Evolutionary conservation across 2,797 vertebrate species (phyloP).

Genomic region (Pteronotus mesoamericanus): DNA sequence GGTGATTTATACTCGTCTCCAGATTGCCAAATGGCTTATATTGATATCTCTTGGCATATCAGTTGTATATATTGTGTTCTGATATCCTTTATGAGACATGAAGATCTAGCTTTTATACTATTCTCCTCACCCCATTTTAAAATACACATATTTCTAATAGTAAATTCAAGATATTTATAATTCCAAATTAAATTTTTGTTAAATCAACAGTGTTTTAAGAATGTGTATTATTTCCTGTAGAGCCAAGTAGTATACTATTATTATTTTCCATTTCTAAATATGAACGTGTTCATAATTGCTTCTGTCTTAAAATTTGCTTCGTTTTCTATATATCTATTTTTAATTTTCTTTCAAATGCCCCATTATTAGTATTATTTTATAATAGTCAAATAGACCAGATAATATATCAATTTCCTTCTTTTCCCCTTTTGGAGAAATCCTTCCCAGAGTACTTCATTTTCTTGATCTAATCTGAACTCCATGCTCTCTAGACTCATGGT

Average conservation of each 20-base stretch:
- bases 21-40: not conserved
- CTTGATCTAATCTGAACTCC: not conserved
- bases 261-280: not conserved
- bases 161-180: not conserved
- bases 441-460: not conserved
- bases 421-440: not conserved
- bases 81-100: not conserved
- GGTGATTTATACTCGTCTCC: not conserved
- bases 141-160: not conserved
- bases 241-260: not conserved
- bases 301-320: not conserved
- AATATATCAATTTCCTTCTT: not conserved
- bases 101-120: not conserved
- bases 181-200: not conserved
- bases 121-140: not conserved
- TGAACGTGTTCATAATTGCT: not conserved
- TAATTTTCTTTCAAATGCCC: not conserved
- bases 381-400: not conserved
- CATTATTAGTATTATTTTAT: not conserved
- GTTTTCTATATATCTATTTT: not conserved
- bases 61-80: not conserved
- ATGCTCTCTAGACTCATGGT: not conserved
- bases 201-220: not conserved
- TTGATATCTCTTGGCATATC: not conserved
- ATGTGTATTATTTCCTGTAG: not conserved